These are phyloP conservation scores for Tortrix viridana DNA, from an alignment of 2,888 invertebrate genomes.

Conservation along the genomic window DNA sequence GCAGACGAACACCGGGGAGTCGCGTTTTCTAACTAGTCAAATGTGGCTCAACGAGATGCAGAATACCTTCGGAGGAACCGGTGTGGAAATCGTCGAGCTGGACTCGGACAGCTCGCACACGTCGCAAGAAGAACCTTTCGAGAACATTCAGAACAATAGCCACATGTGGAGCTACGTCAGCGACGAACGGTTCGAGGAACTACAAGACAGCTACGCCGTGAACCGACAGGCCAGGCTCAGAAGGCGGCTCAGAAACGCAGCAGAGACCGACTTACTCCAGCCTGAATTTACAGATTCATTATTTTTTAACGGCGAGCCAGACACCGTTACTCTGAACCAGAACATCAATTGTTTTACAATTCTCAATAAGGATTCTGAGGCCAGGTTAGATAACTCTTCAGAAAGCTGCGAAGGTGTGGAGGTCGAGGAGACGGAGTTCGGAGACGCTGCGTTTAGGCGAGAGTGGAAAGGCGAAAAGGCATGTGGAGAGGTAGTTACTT, in stretches of 20 bases:
- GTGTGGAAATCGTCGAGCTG: slow-evolving; percentile 66
- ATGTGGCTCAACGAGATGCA: slow-evolving; percentile 53
- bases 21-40: slow-evolving; percentile 52
- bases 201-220: slow-evolving; percentile 46
- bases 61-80: slow-evolving; percentile 42
- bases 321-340: slow-evolving; percentile 43
- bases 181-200: slow-evolving; percentile 42
- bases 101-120: slow-evolving; percentile 51
- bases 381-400: slow-evolving; percentile 57
- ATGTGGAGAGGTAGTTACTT: slow-evolving; percentile 48
- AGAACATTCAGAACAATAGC: slow-evolving; percentile 35
- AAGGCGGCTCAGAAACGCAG: slow-evolving; percentile 45
- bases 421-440: slow-evolving; percentile 45
- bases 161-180: slow-evolving; percentile 54
- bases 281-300: slow-evolving; percentile 37
- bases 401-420: slow-evolving; percentile 48
- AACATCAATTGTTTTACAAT: slow-evolving; percentile 60
- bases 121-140: slow-evolving; percentile 43
- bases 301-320: slow-evolving; percentile 15
- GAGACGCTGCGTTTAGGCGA: slow-evolving; percentile 24
- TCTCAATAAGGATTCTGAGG: slow-evolving; percentile 51
- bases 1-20: slow-evolving; percentile 41
- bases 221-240: slow-evolving; percentile 57
- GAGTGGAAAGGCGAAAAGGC: slow-evolving; percentile 41
- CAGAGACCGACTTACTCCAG: slow-evolving; percentile 36